Evolutionary conservation across 2,888 invertebrate species (phyloP), one percentile per base, ranked within the genome.

Genomic region (Thymelicus acteon): DNA sequence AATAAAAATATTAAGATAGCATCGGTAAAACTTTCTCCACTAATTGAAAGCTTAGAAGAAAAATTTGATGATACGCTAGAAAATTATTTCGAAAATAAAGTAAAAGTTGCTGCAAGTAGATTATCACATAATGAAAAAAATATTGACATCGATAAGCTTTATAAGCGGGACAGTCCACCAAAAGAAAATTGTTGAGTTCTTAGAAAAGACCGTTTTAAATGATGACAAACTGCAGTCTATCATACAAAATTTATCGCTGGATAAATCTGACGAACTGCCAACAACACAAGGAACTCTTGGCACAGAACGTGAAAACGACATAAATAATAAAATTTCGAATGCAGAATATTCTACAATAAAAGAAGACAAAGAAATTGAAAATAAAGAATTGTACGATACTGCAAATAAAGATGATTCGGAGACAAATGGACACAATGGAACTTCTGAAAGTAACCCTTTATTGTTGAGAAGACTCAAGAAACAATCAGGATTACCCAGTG

Each of bases 151-250:
- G 81, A 80, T 75, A 83, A 80, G 69, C 37, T 63, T 44, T 62
- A 67, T 13, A 89, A 88, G 81, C 84, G 91, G 10, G 89, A 90
- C 49, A 92, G 92, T 78, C 93, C 93, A 60, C 92, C 93, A 39
- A 93, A 90, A 83, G 93, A 92, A 78, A 86, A 86, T 93, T 69
- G 84, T 91, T 7, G 90, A 92, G 78, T 93, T 91, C 77, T 79
- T 93, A 47, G 93, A 93, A 77, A 93, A 93, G 83, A 92, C 91
- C 74, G 84, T 93, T 81, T 87, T 92, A 65, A 88, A 88, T 73
- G 89, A 92, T 82, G 89, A 90, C 75, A 93, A 92, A 84, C 87
- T 93, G 79, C 89, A 91, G 76, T 87, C 91, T 0, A 90, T 93
- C 75, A 90, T 93, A 75, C 88, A 93, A 72, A 93, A 92, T 75